Evolutionary conservation across 2,113 vertebrate genomes (phyloP).

Genomic region (Oreocharis arfaki): DNA sequence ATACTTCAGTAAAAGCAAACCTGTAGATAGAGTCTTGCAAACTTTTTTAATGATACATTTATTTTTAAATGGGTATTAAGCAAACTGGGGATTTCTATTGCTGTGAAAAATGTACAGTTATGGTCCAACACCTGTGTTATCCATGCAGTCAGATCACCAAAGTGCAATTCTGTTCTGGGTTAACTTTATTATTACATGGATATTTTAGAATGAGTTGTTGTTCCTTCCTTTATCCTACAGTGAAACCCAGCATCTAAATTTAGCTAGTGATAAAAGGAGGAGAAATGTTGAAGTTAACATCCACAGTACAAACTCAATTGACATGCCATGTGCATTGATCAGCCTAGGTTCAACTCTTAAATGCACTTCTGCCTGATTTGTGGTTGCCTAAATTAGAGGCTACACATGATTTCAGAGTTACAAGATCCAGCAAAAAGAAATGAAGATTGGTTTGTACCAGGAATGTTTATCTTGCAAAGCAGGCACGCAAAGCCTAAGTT

Average conservation of each 20-base stretch:
- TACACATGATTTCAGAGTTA: not conserved
- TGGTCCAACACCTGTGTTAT: not conserved
- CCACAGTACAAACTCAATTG: not conserved
- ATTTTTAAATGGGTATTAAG: not conserved
- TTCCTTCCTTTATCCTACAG: not conserved
- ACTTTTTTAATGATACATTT: not conserved
- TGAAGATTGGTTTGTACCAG: not conserved
- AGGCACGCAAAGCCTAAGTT: not conserved
- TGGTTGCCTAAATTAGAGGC: not conserved
- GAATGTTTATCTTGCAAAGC: not conserved
- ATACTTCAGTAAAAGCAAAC: not conserved
- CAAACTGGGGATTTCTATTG: not conserved
- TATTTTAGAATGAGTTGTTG: not conserved
- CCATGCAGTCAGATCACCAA: not conserved
- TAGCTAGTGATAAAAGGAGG: not conserved
- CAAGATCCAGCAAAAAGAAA: not conserved
- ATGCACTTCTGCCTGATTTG: not conserved
- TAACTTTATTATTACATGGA: not conserved
- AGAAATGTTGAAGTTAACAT: not conserved
- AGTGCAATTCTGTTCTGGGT: not conserved
- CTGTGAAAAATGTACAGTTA: not conserved
- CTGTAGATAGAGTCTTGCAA: not conserved
- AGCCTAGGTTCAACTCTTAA: not conserved
- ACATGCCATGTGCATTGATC: not conserved
- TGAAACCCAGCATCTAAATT: not conserved